Evolutionary conservation across 2,888 invertebrate genomes (phyloP).

Genomic region (Drosophila fulvimacula): DNA sequence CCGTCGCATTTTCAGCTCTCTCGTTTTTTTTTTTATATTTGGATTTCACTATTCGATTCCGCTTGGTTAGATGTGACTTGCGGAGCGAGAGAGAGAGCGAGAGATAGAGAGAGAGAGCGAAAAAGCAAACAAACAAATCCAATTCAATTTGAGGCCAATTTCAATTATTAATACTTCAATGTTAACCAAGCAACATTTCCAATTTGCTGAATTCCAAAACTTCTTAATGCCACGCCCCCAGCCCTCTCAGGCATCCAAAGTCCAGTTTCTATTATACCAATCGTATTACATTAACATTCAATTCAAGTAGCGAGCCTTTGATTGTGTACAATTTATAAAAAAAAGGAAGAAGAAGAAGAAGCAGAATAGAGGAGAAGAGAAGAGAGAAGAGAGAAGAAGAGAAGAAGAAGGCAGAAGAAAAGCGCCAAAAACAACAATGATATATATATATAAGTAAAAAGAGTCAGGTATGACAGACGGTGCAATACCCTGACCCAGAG

Average conservation of each 20-base stretch:
- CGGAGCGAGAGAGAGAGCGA: background rate
- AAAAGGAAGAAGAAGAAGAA: background rate
- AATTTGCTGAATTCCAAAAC: slow-evolving; percentile 35
- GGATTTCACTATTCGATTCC: slow-evolving; percentile 25
- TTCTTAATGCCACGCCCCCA: background rate
- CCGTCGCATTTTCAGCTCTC: slow-evolving; percentile 14
- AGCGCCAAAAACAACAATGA: slow-evolving; percentile 4
- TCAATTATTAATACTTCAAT: slow-evolving; percentile 42
- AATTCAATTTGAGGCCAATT: slow-evolving; percentile 36
- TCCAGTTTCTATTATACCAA: slow-evolving; percentile 1
- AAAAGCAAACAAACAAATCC: slow-evolving; percentile 32
- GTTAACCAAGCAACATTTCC: slow-evolving; percentile 23
- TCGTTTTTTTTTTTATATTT: background rate
- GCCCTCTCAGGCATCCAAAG: background rate
- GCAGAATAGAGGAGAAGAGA: background rate
- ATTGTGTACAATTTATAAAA: slow-evolving; percentile 56
- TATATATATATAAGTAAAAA: background rate
- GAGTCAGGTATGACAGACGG: background rate
- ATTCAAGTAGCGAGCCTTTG: slow-evolving; percentile 42
- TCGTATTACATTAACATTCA: slow-evolving; percentile 56
- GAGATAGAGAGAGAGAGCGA: background rate
- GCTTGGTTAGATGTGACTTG: slow-evolving; percentile 15
- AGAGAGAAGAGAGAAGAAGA: slow-evolving; percentile 2
- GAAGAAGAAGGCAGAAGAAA: background rate
- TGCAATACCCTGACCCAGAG: background rate